Conservation (phyloP, 2,888 invertebrate genomes). For the Sinohyriopsis cumingii region DNA sequence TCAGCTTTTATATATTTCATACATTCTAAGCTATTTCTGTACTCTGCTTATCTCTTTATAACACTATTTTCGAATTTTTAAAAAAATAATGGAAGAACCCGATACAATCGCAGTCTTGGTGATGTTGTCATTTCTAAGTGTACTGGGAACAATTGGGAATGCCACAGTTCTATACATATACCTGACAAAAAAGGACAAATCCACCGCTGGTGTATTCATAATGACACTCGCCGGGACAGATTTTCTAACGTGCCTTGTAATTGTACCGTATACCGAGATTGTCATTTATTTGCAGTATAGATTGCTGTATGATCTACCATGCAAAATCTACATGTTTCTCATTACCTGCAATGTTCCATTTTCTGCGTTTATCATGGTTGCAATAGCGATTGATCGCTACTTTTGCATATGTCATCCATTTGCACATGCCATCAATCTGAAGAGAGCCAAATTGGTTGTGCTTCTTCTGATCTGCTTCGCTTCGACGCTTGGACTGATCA, state of each 20-base stretch:
- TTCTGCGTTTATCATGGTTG: constrained; percentile 66
- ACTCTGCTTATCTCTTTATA: too few relatives aligned
- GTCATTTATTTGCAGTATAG: constrained; percentile 52
- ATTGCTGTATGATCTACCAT: constrained; percentile 49
- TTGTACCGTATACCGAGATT: constrained; percentile 59
- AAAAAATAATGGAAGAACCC: constrained; percentile 26
- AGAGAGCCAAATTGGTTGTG: constrained; percentile 44
- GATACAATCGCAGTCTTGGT: constrained; percentile 44
- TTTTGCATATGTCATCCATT: constrained; percentile 67
- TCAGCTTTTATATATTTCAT: too few relatives aligned
- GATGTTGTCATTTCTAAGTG: constrained; percentile 57
- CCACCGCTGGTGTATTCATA: constrained; percentile 63
- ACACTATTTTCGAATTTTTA: too few relatives aligned
- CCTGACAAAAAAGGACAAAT: constrained; percentile 53
- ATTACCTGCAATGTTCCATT: constrained; percentile 66
- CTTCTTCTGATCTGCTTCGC: constrained; percentile 40
- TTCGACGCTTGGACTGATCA: constrained; percentile 48
- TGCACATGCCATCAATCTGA: constrained; percentile 52
- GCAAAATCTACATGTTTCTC: constrained; percentile 64
- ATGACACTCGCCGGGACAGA: constrained; percentile 61
- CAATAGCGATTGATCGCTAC: constrained; percentile 61
- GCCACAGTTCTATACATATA: constrained; percentile 67
- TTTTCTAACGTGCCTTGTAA: constrained; percentile 56
- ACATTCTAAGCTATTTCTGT: too few relatives aligned
- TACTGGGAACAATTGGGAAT: constrained; percentile 66